phyloP scores from a whole-genome alignment of 1,140 invertebrate genomes.

The Calephelis virginiensis region DNA sequence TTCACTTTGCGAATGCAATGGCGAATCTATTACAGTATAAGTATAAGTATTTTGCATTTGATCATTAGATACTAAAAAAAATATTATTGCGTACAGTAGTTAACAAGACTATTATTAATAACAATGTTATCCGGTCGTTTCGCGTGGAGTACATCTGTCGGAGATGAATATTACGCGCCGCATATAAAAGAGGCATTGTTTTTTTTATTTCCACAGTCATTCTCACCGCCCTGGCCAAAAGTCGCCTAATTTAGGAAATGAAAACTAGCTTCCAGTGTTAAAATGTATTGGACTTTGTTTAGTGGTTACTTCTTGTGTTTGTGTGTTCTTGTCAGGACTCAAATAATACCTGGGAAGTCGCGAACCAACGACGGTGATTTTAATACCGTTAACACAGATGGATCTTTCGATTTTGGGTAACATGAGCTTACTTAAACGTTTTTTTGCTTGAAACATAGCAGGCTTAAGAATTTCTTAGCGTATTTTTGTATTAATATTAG shows the following conservation, averaged over 20 bases:
- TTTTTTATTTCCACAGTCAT: constrained; percentile 63
- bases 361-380: constrained; percentile 74
- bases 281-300: constrained; percentile 55
- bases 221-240: constrained; percentile 34
- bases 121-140: constrained; percentile 75
- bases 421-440: constrained; percentile 4
- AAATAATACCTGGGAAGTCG: constrained; percentile 68
- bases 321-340: constrained; percentile 57
- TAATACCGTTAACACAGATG: constrained; percentile 81
- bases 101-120: constrained; percentile 49
- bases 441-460: too few relatives aligned
- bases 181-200: constrained; percentile 67
- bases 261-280: constrained; percentile 37
- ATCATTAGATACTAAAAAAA: background rate
- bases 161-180: constrained; percentile 62
- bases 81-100: constrained; percentile 26
- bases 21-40: too few relatives aligned
- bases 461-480: too few relatives aligned
- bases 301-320: constrained; percentile 55
- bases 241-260: constrained; percentile 36
- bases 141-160: constrained; percentile 54
- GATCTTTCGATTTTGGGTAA: constrained; percentile 83
- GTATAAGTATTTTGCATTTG: too few relatives aligned
- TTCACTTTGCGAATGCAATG: too few relatives aligned
- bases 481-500: too few relatives aligned